phyloP scores from a whole-genome alignment of 1,140 invertebrate genomes.

The Nebria ingens region DNA sequence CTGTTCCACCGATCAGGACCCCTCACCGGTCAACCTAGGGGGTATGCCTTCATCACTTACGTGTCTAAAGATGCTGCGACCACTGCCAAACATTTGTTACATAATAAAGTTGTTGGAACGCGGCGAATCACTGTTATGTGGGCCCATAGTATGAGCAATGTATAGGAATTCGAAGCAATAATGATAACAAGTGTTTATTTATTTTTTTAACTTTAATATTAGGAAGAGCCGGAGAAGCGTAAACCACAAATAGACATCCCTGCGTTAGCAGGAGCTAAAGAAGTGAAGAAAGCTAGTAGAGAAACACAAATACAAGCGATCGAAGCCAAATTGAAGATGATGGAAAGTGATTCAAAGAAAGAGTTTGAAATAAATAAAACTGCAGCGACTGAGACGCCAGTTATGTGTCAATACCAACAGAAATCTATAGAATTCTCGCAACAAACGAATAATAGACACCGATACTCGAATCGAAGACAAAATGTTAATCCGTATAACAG shows the following conservation, averaged over 20 bases:
- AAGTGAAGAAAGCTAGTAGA: conserved; percentile 55
- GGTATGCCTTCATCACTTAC: conserved; percentile 91
- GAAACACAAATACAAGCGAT: conserved; percentile 75
- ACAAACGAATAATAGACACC: not conserved
- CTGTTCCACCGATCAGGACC: conserved; percentile 84
- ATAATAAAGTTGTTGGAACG: conserved; percentile 62
- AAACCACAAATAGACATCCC: conserved; percentile 66
- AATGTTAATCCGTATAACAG: not conserved
- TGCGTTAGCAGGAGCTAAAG: conserved; percentile 59
- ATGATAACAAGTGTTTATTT: conserved; percentile 10
- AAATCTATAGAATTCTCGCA: conserved; percentile 16
- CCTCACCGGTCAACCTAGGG: conserved; percentile 74
- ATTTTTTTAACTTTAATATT: conserved; percentile 21
- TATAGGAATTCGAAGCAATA: conserved; percentile 31
- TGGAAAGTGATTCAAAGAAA: conserved; percentile 56
- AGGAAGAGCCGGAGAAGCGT: conserved; percentile 62
- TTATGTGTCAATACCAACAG: conserved; percentile 54
- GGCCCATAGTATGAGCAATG: conserved; percentile 64
- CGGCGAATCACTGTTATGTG: conserved; percentile 71
- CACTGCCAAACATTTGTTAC: conserved; percentile 53
- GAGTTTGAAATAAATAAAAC: conserved; percentile 64
- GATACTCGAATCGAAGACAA: not conserved
- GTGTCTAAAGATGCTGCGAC: conserved; percentile 52
- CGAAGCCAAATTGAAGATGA: conserved; percentile 73
- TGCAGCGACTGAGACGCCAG: conserved; percentile 47